Evolutionary conservation across 1,140 invertebrate species (phyloP).

Genomic region (Caenorhabditis remanei): DNA sequence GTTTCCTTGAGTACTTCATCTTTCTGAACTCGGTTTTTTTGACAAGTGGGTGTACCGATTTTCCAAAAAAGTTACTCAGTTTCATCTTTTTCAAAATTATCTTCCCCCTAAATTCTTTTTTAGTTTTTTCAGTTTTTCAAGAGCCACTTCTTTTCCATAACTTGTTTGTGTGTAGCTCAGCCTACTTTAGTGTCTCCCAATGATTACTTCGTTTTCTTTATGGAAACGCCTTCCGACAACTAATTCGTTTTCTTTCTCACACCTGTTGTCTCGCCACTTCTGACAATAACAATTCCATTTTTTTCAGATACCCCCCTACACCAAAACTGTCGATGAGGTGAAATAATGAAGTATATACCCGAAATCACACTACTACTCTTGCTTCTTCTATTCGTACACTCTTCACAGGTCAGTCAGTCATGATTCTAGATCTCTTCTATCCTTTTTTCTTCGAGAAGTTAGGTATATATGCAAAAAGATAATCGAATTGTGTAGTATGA

Average conservation of each 20-base stretch:
- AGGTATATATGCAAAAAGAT: conserved; percentile 3
- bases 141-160: too few relatives aligned
- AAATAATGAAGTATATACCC: conserved; percentile 33
- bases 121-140: too few relatives aligned
- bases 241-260: conserved; percentile 6
- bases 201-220: background rate
- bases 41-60: background rate
- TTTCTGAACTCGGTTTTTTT: background rate
- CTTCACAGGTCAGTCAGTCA: conserved; percentile 34
- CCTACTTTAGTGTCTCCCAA: background rate
- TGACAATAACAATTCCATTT: background rate
- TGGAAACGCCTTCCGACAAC: background rate
- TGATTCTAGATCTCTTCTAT: conserved; percentile 20
- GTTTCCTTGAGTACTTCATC: conserved; percentile 24
- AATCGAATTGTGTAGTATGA: conserved; percentile 25
- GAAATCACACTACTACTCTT: conserved; percentile 45
- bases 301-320: conserved; percentile 2
- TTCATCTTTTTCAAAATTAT: background rate
- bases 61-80: too few relatives aligned
- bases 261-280: background rate
- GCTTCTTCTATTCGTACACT: conserved; percentile 44
- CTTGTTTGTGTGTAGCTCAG: too few relatives aligned
- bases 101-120: too few relatives aligned
- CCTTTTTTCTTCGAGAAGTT: background rate
- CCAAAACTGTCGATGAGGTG: conserved; percentile 5